Percentiles rank a stretch among this genome's conserved stretches.
Conservation (phyloP, 2,113 vertebrate genomes). For the Centropus bengalensis region DNA sequence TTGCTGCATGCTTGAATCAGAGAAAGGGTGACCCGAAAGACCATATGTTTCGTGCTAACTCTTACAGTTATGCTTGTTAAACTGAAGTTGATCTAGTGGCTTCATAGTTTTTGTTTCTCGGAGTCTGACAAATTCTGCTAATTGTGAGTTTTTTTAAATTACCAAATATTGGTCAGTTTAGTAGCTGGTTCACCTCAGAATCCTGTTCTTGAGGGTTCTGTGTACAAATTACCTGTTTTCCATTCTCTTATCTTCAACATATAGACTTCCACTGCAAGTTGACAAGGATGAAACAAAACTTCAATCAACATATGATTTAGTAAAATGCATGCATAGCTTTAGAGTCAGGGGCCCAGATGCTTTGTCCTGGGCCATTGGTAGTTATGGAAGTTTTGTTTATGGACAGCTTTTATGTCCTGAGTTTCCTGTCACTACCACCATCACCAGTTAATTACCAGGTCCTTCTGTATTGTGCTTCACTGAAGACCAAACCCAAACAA, state of each 20-base stretch:
- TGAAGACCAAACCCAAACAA: not conserved
- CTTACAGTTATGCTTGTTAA: not conserved
- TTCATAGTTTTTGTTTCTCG: not conserved
- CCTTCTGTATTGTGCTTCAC: not conserved
- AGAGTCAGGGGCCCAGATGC: not conserved
- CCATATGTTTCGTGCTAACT: not conserved
- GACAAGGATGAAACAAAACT: not conserved
- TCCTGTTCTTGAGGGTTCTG: not conserved
- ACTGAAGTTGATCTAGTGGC: not conserved
- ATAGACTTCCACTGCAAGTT: not conserved
- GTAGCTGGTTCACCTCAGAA: not conserved
- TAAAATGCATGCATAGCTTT: not conserved
- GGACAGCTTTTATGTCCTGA: not conserved
- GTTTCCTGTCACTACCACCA: not conserved
- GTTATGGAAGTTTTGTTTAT: not conserved
- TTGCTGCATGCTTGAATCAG: not conserved
- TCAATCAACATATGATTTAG: not conserved
- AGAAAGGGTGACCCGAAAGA: not conserved
- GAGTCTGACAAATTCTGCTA: not conserved
- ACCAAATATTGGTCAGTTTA: not conserved
- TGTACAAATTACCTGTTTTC: not conserved
- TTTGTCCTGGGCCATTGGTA: not conserved
- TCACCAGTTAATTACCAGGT: not conserved
- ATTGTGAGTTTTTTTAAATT: not conserved
- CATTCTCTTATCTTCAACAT: accelerated